Conservation (phyloP, 37 sponge, comb jelly and placozoan species). For the Corticium candelabrum region DNA sequence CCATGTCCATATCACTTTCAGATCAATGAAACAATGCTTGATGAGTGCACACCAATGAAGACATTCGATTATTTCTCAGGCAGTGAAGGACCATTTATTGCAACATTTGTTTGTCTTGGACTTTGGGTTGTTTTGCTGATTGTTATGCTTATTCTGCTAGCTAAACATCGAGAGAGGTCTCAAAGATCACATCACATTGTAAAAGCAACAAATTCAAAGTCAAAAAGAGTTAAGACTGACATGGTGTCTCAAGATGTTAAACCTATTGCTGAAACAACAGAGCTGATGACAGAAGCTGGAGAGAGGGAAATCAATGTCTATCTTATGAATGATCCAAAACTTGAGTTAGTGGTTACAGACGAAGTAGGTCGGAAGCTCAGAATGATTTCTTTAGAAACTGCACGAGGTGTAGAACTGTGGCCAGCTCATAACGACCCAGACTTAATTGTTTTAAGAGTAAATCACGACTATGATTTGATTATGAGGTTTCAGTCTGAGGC, state of each 20-base stretch:
- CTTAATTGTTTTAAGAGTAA: conserved; percentile 42
- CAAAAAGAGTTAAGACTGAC: not conserved
- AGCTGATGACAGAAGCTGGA: not conserved
- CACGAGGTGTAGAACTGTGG: not conserved
- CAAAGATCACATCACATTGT: not conserved
- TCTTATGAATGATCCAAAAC: not conserved
- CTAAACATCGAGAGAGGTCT: conserved; percentile 5
- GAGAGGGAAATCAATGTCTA: not conserved
- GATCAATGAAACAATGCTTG: not conserved
- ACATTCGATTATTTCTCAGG: conserved; percentile 51
- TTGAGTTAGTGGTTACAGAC: not conserved
- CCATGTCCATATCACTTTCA: not conserved
- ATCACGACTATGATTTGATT: conserved; percentile 62
- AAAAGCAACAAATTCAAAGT: not conserved
- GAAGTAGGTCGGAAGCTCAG: not conserved
- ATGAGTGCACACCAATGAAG: conserved; percentile 31
- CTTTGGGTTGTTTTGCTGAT: conserved; percentile 45
- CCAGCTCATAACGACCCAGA: conserved; percentile 34
- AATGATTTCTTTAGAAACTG: not conserved
- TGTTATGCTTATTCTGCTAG: conserved; percentile 46
- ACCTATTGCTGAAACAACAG: not conserved
- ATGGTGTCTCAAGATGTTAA: not conserved
- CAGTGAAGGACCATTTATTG: not conserved
- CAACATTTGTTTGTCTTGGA: not conserved
- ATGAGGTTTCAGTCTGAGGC: conserved; percentile 19